These are phyloP conservation scores for Xenentodon cancila DNA, from an alignment of 2,797 vertebrate species.

Conservation along the genomic window DNA sequence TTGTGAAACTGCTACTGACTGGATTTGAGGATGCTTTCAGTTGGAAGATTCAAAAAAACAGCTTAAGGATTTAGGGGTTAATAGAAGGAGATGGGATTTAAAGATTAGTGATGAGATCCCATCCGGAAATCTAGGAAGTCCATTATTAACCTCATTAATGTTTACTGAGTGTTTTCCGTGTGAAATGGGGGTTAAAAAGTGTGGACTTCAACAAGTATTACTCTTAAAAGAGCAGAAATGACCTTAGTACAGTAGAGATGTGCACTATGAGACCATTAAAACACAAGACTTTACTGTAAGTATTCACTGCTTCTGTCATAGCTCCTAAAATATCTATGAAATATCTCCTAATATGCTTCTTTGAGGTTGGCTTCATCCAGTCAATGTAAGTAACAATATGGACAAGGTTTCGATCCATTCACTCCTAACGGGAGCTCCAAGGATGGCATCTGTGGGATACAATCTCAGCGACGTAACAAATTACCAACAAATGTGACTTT, in stretches of 20 bases:
- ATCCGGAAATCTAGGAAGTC: conserved; percentile 41
- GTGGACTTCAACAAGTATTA: background rate
- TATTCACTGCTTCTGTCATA: conserved; percentile 10
- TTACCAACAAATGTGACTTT: conserved; percentile 55
- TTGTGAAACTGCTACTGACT: conserved; percentile 2
- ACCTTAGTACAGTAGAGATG: conserved; percentile 7
- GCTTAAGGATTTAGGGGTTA: conserved; percentile 31
- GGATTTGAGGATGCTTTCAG: conserved; percentile 18
- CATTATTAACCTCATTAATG: conserved; percentile 29
- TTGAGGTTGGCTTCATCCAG: conserved; percentile 28
- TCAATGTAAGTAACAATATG: conserved; percentile 42
- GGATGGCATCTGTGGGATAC: conserved; percentile 49
- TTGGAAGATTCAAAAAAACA: conserved; percentile 13
- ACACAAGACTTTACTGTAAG: conserved; percentile 22
- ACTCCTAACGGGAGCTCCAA: conserved; percentile 31
- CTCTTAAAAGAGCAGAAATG: background rate
- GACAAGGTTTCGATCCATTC: conserved; percentile 49
- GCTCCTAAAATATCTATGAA: background rate
- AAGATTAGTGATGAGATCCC: conserved; percentile 54
- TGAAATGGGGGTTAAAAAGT: conserved; percentile 6
- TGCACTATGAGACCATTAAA: conserved; percentile 10
- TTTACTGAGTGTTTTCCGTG: conserved; percentile 9
- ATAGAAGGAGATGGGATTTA: conserved; percentile 53
- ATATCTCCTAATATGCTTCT: conserved; percentile 10
- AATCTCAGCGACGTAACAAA: conserved; percentile 54